phyloP scores from a whole-genome alignment of 2,888 invertebrate genomes.

The Athalia rosae region DNA sequence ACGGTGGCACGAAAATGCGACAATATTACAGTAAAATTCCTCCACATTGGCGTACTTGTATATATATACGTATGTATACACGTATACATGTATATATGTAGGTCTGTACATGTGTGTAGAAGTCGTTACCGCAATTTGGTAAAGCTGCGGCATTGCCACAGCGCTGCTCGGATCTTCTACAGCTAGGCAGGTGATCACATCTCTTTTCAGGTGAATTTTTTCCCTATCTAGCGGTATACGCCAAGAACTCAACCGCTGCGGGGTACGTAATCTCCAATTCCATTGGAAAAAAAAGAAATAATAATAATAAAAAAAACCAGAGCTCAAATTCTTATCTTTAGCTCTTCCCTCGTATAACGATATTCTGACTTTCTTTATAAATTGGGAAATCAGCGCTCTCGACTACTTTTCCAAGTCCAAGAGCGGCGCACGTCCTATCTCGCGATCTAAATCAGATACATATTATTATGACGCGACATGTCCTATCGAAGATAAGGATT shows the following conservation, averaged over 20 bases:
- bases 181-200: neutral
- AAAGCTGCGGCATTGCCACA: neutral
- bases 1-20: constrained; percentile 17
- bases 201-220: too few species aligned
- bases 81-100: neutral
- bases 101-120: constrained; percentile 8
- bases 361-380: constrained; percentile 11
- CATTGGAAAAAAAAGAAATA: neutral
- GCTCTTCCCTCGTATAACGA: neutral
- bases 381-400: constrained; percentile 19
- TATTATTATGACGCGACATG: constrained; percentile 1
- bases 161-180: neutral
- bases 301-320: constrained; percentile 5
- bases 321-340: neutral
- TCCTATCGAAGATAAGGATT: constrained; percentile 17
- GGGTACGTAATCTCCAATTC: neutral
- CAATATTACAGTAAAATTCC: constrained; percentile 29
- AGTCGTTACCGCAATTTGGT: constrained; percentile 19
- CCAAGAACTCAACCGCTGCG: too few species aligned
- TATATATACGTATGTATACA: neutral
- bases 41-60: neutral
- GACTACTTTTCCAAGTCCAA: constrained; percentile 16
- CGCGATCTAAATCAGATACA: constrained; percentile 36
- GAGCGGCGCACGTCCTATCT: constrained; percentile 29
- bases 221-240: too few species aligned